These are phyloP conservation scores for Xenopus laevis DNA, from an alignment of 2,113 vertebrate genomes.

Conservation along the genomic window DNA sequence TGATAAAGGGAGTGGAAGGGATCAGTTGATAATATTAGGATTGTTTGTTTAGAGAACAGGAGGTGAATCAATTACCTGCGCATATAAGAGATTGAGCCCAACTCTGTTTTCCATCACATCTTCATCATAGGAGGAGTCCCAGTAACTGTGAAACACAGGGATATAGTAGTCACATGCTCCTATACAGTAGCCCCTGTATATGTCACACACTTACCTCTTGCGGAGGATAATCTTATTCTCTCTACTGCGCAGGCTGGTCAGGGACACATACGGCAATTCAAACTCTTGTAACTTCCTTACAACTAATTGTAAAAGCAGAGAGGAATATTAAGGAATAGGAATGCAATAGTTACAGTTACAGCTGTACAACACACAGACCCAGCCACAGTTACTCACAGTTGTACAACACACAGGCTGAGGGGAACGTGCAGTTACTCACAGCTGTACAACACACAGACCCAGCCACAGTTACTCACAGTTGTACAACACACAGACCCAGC, in stretches of 20 bases:
- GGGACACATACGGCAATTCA: slow-evolving; percentile 92
- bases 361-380: no score
- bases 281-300: slow-evolving; percentile 97
- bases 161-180: background rate
- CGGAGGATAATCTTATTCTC: slow-evolving; percentile 92
- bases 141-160: slow-evolving; percentile 72
- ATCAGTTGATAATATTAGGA: no score
- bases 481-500: fast-evolving
- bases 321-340: background rate
- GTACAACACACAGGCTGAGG: no score
- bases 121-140: slow-evolving; percentile 88
- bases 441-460: no score
- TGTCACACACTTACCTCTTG: slow-evolving; percentile 75
- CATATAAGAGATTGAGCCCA: slow-evolving; percentile 88
- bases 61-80: slow-evolving; percentile 70
- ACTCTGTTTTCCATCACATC: slow-evolving; percentile 95
- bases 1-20: no score
- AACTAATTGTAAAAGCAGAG: slow-evolving; percentile 62
- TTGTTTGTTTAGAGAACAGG: no score
- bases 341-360: no score
- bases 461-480: no score
- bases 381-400: no score
- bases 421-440: no score
- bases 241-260: slow-evolving; percentile 84
- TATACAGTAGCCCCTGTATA: no score